A percentile compares a stretch with the other conserved stretches of the same genome.
These are phyloP conservation scores for Euglossa dilemma DNA, from an alignment of 1,140 invertebrate species.

Conservation along the genomic window DNA sequence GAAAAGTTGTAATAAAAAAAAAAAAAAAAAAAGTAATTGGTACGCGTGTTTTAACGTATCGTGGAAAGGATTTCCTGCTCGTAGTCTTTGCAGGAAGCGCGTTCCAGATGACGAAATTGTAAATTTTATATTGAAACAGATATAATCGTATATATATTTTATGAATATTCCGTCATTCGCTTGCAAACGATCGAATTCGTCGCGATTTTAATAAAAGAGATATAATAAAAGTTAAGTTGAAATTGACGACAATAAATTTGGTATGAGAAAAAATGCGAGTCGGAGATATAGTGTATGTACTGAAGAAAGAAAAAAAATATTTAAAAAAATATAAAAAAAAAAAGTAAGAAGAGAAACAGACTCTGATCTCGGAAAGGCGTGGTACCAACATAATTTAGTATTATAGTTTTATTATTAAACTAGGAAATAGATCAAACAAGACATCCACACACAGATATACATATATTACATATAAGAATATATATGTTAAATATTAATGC, in stretches of 20 bases:
- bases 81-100: neutral
- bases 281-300: constrained; percentile 62
- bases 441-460: constrained; percentile 80
- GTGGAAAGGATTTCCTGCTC: constrained; percentile 32
- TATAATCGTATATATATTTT: constrained; percentile 62
- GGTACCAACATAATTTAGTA: constrained; percentile 80
- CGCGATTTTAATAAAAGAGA: constrained; percentile 56
- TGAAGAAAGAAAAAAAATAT: constrained; percentile 44
- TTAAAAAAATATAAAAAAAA: constrained; percentile 26
- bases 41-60: constrained; percentile 41
- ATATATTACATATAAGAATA: constrained; percentile 80
- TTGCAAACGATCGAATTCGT: constrained; percentile 46
- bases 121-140: constrained; percentile 67
- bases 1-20: constrained; percentile 68
- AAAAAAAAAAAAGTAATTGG: constrained; percentile 77
- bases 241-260: constrained; percentile 81
- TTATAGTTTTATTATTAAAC: constrained; percentile 81
- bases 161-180: constrained; percentile 76
- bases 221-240: constrained; percentile 72
- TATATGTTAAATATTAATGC: constrained; percentile 82
- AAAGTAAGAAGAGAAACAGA: constrained; percentile 61
- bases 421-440: constrained; percentile 78
- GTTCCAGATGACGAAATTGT: constrained; percentile 52
- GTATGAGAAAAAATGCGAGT: constrained; percentile 70
- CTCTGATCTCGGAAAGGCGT: constrained; percentile 76